phyloP scores from a whole-genome alignment of 1,140 invertebrate genomes.

The Anadara kagoshimensis region DNA sequence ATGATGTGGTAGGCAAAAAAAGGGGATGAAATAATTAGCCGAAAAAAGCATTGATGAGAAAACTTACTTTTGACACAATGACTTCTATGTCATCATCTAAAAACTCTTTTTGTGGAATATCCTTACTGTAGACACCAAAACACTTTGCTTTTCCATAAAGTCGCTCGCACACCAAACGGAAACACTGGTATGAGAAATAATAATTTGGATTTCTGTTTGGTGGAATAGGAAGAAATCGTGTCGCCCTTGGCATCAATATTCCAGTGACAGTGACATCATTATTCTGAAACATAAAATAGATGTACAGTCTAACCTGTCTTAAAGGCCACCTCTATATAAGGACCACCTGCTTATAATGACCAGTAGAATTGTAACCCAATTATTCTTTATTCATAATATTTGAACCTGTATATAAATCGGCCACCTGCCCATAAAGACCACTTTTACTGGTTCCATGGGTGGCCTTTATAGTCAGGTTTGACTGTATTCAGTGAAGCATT shows the following conservation, averaged over 20 bases:
- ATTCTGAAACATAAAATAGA: conserved; percentile 29
- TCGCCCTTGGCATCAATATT: conserved; percentile 38
- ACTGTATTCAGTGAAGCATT: too few species aligned
- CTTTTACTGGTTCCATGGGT: too few species aligned
- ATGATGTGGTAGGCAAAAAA: neutral
- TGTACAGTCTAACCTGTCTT: neutral
- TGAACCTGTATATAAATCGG: too few species aligned
- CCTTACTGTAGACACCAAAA: conserved; percentile 43
- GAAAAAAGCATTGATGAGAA: too few species aligned
- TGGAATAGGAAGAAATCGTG: conserved; percentile 41
- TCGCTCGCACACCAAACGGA: conserved; percentile 49
- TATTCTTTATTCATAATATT: too few species aligned
- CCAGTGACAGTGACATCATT: conserved; percentile 47
- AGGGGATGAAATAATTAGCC: neutral
- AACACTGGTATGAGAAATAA: conserved; percentile 54
- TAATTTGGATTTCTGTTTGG: conserved; percentile 30
- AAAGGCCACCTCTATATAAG: too few species aligned
- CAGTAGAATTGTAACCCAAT: too few species aligned
- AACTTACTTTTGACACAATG: conserved; percentile 49
- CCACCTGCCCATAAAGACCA: too few species aligned
- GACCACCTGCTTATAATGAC: too few species aligned
- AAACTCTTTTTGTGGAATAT: conserved; percentile 47
- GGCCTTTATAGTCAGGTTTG: too few species aligned
- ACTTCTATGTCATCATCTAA: conserved; percentile 42
- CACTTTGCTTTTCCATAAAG: conserved; percentile 49